Evolutionary conservation across 1,140 invertebrate species (phyloP), one percentile per base, ranked within the genome.

Genomic region (Philaenus spumarius): DNA sequence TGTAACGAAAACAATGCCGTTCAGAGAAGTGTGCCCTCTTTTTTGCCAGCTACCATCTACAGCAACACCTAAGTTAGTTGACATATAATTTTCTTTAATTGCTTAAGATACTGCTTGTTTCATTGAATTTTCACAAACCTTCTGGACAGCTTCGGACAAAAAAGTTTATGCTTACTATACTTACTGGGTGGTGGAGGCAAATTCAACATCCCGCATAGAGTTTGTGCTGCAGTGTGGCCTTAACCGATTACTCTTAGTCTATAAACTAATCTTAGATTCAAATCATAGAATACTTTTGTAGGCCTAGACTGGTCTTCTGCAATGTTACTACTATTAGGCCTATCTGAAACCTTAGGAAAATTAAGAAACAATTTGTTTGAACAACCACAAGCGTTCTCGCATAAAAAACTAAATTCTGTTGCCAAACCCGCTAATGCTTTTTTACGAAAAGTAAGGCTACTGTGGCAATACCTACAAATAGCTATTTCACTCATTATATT

Each of bases 161-260:
- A 22, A 14, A 12, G n/a, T n/a, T 47, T 39, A 43, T 58, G 40
- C 35, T 12, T 26, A 30, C 7, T 35, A 23, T 15, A 60, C 17
- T 5, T 30, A 22, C 24, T 26, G 23, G 60, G 60, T 14, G 60
- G 55, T 3, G 30, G 14, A 4, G 45, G 55, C 12, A 61, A 22
- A 23, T 61, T 61, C 55, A 61, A 39, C 12, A 61, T 15, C 6
- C 48, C 55, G 37, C 60, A 61, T n/a, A n/a, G n/a, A n/a, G n/a
- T n/a, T n/a, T n/a, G n/a, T n/a, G n/a, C n/a, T n/a, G n/a, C n/a
- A n/a, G 24, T 53, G 24, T 42, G 20, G 39, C 43, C 39, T 26
- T 59, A 54, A 6, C 50, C 35, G 15, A 59, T 54, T 2, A 30
- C 22, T 34, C 54, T n/a, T 14, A 56, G 22, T 1, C 54, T 40